A percentile compares a stretch with the other conserved stretches of the same genome.
phyloP scores from a whole-genome alignment of 1,140 invertebrate genomes.

The Panagrolaimus sp. region DNA sequence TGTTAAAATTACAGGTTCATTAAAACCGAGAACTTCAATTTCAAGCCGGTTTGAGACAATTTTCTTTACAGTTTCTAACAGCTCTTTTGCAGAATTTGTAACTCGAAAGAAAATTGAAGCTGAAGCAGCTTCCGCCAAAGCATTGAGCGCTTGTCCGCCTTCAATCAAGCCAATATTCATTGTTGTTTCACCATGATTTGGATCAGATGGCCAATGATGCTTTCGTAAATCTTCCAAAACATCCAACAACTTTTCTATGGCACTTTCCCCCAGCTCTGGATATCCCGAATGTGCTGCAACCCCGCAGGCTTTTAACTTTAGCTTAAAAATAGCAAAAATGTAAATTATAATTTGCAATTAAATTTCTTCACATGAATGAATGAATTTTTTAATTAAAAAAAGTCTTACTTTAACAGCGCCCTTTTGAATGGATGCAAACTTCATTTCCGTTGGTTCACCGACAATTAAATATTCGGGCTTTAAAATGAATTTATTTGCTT shows the following conservation, averaged over 20 bases:
- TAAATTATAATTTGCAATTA: too few species aligned
- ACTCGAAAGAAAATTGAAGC: slow-evolving; percentile 45
- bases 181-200: slow-evolving; percentile 40
- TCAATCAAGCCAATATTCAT: slow-evolving; percentile 44
- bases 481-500: slow-evolving; percentile 40
- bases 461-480: slow-evolving; percentile 44
- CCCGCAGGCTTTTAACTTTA: slow-evolving; percentile 22
- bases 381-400: too few species aligned
- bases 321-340: slow-evolving; percentile 20
- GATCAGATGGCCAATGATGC: slow-evolving; percentile 35
- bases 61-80: slow-evolving; percentile 20
- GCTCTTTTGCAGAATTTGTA: slow-evolving; percentile 30
- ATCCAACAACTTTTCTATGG: slow-evolving; percentile 46
- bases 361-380: not conserved
- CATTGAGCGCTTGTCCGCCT: slow-evolving; percentile 49
- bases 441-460: slow-evolving; percentile 49
- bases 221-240: slow-evolving; percentile 38
- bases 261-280: slow-evolving; percentile 38
- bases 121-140: slow-evolving; percentile 38
- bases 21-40: slow-evolving; percentile 31
- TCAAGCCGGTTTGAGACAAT: slow-evolving; percentile 29
- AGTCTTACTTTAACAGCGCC: slow-evolving; percentile 45
- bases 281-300: slow-evolving; percentile 52
- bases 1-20: slow-evolving; percentile 42
- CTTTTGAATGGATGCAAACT: slow-evolving; percentile 46